These are phyloP conservation scores for Tauraco hartlaubi DNA, from an alignment of 2,797 vertebrate species.

Conservation along the genomic window DNA sequence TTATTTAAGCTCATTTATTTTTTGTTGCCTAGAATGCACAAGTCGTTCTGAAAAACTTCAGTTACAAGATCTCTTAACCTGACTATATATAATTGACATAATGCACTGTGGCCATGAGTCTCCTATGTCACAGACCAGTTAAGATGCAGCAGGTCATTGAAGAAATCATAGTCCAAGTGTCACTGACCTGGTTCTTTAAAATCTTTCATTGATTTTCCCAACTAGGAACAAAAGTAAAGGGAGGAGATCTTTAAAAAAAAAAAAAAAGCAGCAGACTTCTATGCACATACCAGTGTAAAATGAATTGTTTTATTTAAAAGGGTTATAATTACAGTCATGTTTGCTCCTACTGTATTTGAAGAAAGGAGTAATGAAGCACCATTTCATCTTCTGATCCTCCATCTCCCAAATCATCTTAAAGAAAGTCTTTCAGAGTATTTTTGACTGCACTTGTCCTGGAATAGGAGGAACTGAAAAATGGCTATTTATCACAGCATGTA, in stretches of 20 bases:
- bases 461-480: background rate
- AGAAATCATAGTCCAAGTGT: background rate
- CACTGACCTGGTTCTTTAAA: background rate
- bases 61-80: background rate
- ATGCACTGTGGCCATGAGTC: background rate
- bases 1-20: background rate
- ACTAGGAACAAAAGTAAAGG: background rate
- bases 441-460: background rate
- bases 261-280: background rate
- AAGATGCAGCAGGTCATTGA: background rate
- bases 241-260: background rate
- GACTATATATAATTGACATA: background rate
- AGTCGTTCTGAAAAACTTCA: background rate
- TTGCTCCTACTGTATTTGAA: background rate
- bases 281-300: background rate
- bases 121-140: background rate
- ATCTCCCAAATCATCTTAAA: background rate
- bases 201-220: background rate
- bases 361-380: background rate
- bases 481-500: constrained; percentile 17
- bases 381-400: background rate
- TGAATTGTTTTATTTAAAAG: background rate
- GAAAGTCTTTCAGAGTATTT: background rate
- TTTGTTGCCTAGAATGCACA: background rate
- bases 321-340: background rate